Evolutionary conservation across 2,113 vertebrate genomes (phyloP), one percentile per base, ranked within the genome.

Genomic region (Epinephelus moara): DNA sequence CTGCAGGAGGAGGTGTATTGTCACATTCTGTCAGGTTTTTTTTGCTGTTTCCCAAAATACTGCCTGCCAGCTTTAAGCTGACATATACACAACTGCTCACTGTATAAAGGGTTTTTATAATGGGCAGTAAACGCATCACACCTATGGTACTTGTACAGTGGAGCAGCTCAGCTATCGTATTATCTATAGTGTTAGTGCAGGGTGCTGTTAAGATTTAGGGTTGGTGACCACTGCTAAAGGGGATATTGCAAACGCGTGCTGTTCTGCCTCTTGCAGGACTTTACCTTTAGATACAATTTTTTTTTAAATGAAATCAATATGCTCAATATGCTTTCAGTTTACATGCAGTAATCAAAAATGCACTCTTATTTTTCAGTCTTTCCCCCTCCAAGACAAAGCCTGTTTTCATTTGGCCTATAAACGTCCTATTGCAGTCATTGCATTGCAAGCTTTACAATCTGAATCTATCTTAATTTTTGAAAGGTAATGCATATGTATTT

Each of bases 311-410:
- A 4, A 55, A 78, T 77, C 55, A 83, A 70, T 37, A 37, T 37
- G 33, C 33, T 75, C 80, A 81, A 42, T 87, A 85, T 87, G 89
- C 78, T 85, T 75, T 71, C 11, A 30, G 40, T 53, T 73, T 18
- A 81, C 93, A 94, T 94, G 93, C 93, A 90, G 61, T 53, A 13
- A 67, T 89, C 78, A 61, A 89, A 89, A 92, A 94, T 94, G 92
- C 93, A 91, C 6, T 50, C 11, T 56, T 42, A 30, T 33, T 23
- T 53, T 47, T 27, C 14, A 63, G 55, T 72, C 21, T 17, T 37
- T 69, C 49, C 5, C 1, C 12, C 47, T 25, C 11, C 21, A 81
- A 45, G 11, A 27, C 33, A 30, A 49, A 50, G 17, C 14, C 52
- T 17, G 49, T 45, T 70, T 45, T 45, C 30, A 63, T 37, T 56